phyloP scores from a whole-genome alignment of 2,888 invertebrate genomes.

The Marasmarcha lunaedactyla region DNA sequence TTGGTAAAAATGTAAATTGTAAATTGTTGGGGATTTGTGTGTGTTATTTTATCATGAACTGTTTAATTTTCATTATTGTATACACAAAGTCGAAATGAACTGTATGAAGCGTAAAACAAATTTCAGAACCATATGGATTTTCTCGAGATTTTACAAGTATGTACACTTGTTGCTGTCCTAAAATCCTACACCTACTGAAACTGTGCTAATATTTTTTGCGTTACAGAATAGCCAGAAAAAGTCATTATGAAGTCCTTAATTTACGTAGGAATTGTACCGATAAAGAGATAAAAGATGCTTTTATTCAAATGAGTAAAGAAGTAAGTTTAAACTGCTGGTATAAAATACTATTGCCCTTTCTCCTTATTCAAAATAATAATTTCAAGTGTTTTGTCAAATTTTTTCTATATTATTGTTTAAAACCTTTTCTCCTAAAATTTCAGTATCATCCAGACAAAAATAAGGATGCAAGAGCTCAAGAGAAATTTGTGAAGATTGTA shows the following conservation, averaged over 20 bases:
- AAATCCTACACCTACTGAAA: background rate
- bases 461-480: slow-evolving; percentile 70
- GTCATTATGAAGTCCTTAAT: slow-evolving; percentile 80
- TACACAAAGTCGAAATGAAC: slow-evolving; percentile 40
- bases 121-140: slow-evolving; percentile 26
- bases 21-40: background rate
- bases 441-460: slow-evolving; percentile 85
- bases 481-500: slow-evolving; percentile 78
- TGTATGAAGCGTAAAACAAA: slow-evolving; percentile 31
- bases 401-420: too few relatives aligned
- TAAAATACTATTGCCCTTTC: too few relatives aligned
- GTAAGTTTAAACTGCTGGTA: slow-evolving; percentile 43
- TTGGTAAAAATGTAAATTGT: slow-evolving; percentile 18
- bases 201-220: slow-evolving; percentile 5
- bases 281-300: slow-evolving; percentile 81
- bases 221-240: slow-evolving; percentile 29
- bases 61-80: background rate
- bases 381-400: too few relatives aligned
- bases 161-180: background rate
- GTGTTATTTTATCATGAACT: too few relatives aligned
- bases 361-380: too few relatives aligned
- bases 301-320: slow-evolving; percentile 81
- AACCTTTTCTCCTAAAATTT: slow-evolving; percentile 26
- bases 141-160: slow-evolving; percentile 42
- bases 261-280: slow-evolving; percentile 73